phyloP scores from a whole-genome alignment of 1,140 invertebrate genomes.

The Drosophila tani region DNA sequence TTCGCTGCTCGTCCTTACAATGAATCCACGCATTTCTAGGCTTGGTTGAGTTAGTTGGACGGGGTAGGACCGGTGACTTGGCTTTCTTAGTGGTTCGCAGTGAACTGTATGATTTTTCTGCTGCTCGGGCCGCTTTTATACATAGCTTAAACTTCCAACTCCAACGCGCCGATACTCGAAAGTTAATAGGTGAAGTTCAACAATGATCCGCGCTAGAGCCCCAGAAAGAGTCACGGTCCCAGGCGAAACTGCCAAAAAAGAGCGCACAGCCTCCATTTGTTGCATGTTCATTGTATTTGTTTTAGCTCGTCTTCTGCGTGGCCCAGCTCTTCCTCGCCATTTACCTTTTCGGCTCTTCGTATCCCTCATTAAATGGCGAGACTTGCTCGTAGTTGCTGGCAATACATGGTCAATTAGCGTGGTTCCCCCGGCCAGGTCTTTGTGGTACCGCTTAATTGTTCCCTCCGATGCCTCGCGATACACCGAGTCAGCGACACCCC shows the following conservation, averaged over 20 bases:
- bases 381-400: slow-evolving; percentile 72
- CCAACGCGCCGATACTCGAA: slow-evolving; percentile 51
- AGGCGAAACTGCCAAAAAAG: slow-evolving; percentile 46
- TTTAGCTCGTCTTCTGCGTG: slow-evolving; percentile 52
- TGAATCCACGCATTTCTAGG: slow-evolving; percentile 83
- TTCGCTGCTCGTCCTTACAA: slow-evolving; percentile 62
- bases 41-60: slow-evolving; percentile 69
- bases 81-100: slow-evolving; percentile 63
- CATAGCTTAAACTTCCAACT: slow-evolving; percentile 26
- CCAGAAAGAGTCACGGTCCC: slow-evolving; percentile 16
- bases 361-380: slow-evolving; percentile 76
- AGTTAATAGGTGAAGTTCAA: slow-evolving; percentile 76
- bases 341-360: slow-evolving; percentile 57
- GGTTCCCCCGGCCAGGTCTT: slow-evolving; percentile 58
- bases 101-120: slow-evolving; percentile 70
- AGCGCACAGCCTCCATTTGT: slow-evolving; percentile 60
- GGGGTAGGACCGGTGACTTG: slow-evolving; percentile 36
- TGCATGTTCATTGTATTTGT: slow-evolving; percentile 82
- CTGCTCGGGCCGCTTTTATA: slow-evolving; percentile 70
- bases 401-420: slow-evolving; percentile 78
- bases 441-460: slow-evolving; percentile 64
- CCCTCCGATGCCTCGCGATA: slow-evolving; percentile 16
- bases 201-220: slow-evolving; percentile 47
- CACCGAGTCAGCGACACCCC: slow-evolving; percentile 8
- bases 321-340: slow-evolving; percentile 45